Conservation (phyloP, 2,113 vertebrate species). For the Neogale vison region DNA sequence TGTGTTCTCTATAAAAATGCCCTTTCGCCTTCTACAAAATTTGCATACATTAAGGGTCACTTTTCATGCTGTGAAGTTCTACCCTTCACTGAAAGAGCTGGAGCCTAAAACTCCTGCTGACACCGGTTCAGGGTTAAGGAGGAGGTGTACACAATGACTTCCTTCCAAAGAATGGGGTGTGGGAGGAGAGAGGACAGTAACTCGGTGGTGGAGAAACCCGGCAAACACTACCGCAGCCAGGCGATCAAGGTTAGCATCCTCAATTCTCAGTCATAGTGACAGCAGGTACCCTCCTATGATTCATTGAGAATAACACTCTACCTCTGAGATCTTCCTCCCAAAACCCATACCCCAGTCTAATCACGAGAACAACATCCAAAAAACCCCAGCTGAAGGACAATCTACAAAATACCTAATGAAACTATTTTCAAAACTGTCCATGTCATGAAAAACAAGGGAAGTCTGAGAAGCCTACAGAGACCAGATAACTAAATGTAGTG, state of each 20-base stretch:
- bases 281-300: not conserved
- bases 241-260: not conserved
- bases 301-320: not conserved
- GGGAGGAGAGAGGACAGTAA: not conserved
- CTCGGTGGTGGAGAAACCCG: not conserved
- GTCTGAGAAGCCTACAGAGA: not conserved
- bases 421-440: not conserved
- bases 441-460: not conserved
- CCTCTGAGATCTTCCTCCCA: not conserved
- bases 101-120: not conserved
- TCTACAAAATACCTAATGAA: not conserved
- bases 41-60: not conserved
- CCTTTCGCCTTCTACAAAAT: not conserved
- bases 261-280: not conserved
- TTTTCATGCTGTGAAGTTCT: not conserved
- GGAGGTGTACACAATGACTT: not conserved
- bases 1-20: not conserved
- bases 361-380: not conserved
- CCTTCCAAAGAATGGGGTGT: not conserved
- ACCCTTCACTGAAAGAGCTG: not conserved
- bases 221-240: not conserved
- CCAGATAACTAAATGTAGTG: not conserved
- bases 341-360: not conserved
- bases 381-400: not conserved
- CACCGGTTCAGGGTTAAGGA: not conserved